These are phyloP conservation scores for Cliona cf. orientalis DNA, from an alignment of 37 sponge, comb jelly and placozoan genomes.

Conservation along the genomic window DNA sequence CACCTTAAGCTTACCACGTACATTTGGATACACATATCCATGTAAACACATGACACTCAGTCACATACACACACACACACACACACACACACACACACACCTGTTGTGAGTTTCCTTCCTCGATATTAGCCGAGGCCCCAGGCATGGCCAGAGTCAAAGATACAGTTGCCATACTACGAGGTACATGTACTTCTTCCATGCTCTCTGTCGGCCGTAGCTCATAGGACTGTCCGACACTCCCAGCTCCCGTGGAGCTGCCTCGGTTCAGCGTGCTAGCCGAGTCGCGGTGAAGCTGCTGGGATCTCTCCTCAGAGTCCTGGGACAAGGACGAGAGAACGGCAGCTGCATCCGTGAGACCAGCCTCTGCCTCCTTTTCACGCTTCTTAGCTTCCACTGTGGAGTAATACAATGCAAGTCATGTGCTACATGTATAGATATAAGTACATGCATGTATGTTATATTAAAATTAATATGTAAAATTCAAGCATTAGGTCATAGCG, in stretches of 20 bases:
- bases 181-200: too few relatives aligned
- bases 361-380: neutral
- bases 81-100: constrained; percentile 30
- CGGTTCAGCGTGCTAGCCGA: constrained; percentile 18
- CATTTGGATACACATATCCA: too few relatives aligned
- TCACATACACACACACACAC: too few relatives aligned
- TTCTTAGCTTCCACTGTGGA: neutral
- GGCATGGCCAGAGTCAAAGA: too few relatives aligned
- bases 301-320: constrained; percentile 6
- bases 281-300: constrained; percentile 8
- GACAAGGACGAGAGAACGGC: neutral
- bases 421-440: neutral
- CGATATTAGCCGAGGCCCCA: neutral
- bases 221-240: too few relatives aligned
- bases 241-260: neutral
- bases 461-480: too few relatives aligned
- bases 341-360: neutral
- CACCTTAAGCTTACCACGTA: too few relatives aligned
- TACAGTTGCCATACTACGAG: too few relatives aligned
- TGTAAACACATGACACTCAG: too few relatives aligned
- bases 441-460: neutral
- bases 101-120: neutral
- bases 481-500: too few relatives aligned
- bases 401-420: neutral
- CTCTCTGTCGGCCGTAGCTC: too few relatives aligned